Percentiles rank a stretch among this genome's conserved stretches.
phyloP scores from a whole-genome alignment of 2,797 vertebrate genomes.

The Rhinatrema bivittatum region DNA sequence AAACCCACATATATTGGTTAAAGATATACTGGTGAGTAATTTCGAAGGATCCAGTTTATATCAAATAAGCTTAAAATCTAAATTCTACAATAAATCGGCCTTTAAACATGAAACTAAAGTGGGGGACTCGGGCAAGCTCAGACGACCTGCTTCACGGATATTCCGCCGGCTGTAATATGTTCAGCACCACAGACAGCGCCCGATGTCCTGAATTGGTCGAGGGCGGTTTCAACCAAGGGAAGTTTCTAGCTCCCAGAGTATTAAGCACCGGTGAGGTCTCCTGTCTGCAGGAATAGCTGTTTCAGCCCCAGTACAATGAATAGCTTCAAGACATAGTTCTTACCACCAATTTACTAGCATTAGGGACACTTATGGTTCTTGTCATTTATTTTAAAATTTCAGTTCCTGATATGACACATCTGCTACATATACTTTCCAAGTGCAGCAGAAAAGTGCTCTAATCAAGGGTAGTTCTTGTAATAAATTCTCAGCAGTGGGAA shows the following conservation, averaged over 20 bases:
- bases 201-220: too few relatives aligned
- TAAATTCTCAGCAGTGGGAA: neutral
- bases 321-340: neutral
- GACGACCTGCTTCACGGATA: too few relatives aligned
- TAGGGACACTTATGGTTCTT: neutral
- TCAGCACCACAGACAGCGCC: too few relatives aligned
- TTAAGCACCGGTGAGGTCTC: neutral
- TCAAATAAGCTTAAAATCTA: too few relatives aligned
- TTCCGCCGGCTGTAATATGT: too few relatives aligned
- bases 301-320: neutral
- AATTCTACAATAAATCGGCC: too few relatives aligned
- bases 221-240: too few relatives aligned
- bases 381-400: conserved; percentile 27
- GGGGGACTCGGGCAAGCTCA: too few relatives aligned
- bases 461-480: conserved; percentile 11
- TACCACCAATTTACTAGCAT: conserved; percentile 1
- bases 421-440: conserved; percentile 9
- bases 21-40: too few relatives aligned
- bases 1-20: too few relatives aligned
- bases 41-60: too few relatives aligned
- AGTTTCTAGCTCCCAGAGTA: neutral
- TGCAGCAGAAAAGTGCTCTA: conserved; percentile 11
- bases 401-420: conserved; percentile 4
- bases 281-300: neutral
- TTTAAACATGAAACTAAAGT: too few relatives aligned